Conservation (phyloP, 1,140 invertebrate species). For the Dinothrombium tinctorium region DNA sequence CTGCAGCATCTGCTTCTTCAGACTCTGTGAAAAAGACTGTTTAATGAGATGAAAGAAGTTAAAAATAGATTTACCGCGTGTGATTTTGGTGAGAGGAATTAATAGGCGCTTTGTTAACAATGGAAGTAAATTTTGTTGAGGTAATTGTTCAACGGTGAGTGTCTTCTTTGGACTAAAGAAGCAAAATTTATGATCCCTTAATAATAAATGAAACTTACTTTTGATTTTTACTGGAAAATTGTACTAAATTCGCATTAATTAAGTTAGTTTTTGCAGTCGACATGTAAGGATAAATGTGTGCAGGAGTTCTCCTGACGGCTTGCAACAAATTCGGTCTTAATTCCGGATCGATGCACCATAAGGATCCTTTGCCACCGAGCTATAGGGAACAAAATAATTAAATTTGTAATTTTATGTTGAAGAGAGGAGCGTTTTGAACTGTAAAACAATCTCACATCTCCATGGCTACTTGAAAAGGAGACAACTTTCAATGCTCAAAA, state of each 20-base stretch:
- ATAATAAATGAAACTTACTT: neutral
- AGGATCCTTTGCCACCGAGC: conserved; percentile 74
- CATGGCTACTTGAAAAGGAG: conserved; percentile 18
- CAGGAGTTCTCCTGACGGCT: conserved; percentile 54
- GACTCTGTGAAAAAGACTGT: neutral
- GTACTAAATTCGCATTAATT: neutral
- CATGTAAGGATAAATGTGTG: conserved; percentile 37
- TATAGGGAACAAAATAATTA: conserved; percentile 18
- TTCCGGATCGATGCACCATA: conserved; percentile 80
- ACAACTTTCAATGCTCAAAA: neutral
- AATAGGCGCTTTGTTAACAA: neutral
- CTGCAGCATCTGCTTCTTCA: conserved; percentile 7
- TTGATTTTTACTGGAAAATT: neutral
- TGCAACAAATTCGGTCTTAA: conserved; percentile 60
- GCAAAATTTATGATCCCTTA: neutral
- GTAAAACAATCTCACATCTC: conserved; percentile 1
- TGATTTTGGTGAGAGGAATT: conserved; percentile 1
- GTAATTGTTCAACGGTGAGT: neutral
- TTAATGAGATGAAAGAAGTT: neutral
- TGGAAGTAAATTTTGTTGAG: neutral
- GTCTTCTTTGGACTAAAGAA: neutral
- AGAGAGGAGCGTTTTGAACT: neutral
- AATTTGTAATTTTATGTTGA: neutral
- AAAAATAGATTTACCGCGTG: neutral
- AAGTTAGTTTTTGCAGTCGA: conserved; percentile 20